phyloP scores from a whole-genome alignment of 2,113 vertebrate genomes.

The Benitochromis conjunctus region DNA sequence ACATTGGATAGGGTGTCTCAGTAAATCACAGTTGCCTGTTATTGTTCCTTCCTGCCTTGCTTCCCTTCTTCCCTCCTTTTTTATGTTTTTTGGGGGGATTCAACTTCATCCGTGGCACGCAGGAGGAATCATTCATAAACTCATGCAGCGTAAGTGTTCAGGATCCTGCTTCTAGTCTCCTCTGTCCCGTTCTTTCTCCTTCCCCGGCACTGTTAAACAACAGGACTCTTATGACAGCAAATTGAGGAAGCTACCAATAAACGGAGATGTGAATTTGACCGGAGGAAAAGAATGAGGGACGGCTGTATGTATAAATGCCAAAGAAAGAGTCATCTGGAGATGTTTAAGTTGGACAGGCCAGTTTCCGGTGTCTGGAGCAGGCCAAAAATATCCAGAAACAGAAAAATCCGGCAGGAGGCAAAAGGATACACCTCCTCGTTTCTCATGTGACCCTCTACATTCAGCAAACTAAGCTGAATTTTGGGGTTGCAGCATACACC shows the following conservation, averaged over 20 bases:
- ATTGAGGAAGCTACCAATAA: slow-evolving; percentile 64
- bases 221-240: slow-evolving; percentile 50
- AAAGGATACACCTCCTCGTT: slow-evolving; percentile 42
- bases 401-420: slow-evolving; percentile 43
- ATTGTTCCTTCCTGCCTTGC: slow-evolving; percentile 16
- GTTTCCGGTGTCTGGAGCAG: slow-evolving; percentile 71
- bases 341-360: slow-evolving; percentile 74
- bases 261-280: slow-evolving; percentile 48
- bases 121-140: slow-evolving; percentile 14
- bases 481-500: not conserved
- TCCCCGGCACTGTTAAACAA: slow-evolving; percentile 38
- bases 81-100: not conserved
- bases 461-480: slow-evolving; percentile 40
- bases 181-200: not conserved
- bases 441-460: slow-evolving; percentile 46
- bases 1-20: not conserved
- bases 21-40: slow-evolving; percentile 13
- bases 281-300: slow-evolving; percentile 13
- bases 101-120: slow-evolving; percentile 14
- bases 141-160: not conserved
- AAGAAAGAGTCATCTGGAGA: slow-evolving; percentile 72
- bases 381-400: slow-evolving; percentile 69
- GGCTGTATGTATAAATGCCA: slow-evolving; percentile 40
- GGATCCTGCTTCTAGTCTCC: not conserved
- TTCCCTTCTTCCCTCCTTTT: not conserved